Evolutionary conservation across 2,888 invertebrate genomes (phyloP), one percentile per base, ranked within the genome.

Genomic region (Galeruca laticollis): DNA sequence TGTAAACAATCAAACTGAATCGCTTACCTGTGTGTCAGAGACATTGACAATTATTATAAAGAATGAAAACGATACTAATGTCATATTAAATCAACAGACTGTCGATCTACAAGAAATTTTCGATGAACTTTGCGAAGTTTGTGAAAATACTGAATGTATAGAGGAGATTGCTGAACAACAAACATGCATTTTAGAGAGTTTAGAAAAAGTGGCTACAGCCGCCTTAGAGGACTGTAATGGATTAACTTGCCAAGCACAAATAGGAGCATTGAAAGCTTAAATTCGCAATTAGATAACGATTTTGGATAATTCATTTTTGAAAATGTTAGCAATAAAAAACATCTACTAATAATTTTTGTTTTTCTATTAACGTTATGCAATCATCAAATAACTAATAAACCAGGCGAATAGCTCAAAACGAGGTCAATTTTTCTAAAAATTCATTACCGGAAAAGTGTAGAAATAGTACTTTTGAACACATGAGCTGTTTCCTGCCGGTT

Each of bases 181-280:
- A 11, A 9, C 15, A 5, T 57, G 56, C 56, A n/a, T 35, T 35
- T 57, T 57, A 15, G 56, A 15, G 4, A 57, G 15, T 10, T 31
- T 57, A 18, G 8, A 18, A 18, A 18, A 35, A 11, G 35, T 57
- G 15, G 56, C 35, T 15, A 1, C 33, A 11, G 11, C 1, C 5
- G 56, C 56, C n/a, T 15, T 18, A 2, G 18, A 57, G 10, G 56
- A 57, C 56, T 57, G 56, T 35, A 35, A 4, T 18, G 35, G 18
- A 11, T 15, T 9, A 1, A 33, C 2, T 8, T 57, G 56, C 15
- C 0, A 33, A 5, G 18, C 0, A 11, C 11, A 52, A n/a, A 52
- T 52, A 52, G 52, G 52, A 15, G 10, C 52, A 26, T 3, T 26
- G 0, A 18, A 2, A 35, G 5, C 18, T 35, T 35, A 35, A 57